Evolutionary conservation across 2,113 vertebrate genomes (phyloP), one percentile per base, ranked within the genome.

Genomic region (Corythornis vintsioides): DNA sequence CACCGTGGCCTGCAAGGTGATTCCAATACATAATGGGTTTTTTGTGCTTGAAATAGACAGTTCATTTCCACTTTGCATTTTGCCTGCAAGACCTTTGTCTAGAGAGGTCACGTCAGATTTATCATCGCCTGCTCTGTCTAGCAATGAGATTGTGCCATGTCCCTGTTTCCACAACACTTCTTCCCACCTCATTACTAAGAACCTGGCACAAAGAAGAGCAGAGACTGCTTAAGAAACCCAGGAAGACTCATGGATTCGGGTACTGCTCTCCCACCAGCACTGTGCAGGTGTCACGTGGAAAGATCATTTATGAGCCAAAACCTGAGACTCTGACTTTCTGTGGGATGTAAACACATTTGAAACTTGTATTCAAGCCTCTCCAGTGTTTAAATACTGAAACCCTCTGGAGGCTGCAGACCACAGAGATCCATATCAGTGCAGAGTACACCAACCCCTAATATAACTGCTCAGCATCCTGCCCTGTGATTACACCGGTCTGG

Each of bases 1-100:
- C 56, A 15, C 63, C 1, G 1, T 33, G 47, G 22, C 42, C 60
- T 53, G 31, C 0, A 1, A 42, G 45, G 22, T 19, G 9, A 33
- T 21, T 53, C 15, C 56, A 43, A 15, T 20, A 55, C 8, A 15
- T 21, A 56, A 25, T 11, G 10, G 9, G 7, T 43, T 47, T 52
- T 55, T 31, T 65, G 29, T 79, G 19, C 35, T 75, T 12, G 63
- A 64, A 63, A 76, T 1, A 11, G 8, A 2, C n/a, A 50, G 22
- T 19, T 91, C 25, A 3, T 38, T 60, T 10, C 52, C 80, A 88
- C 43, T 15, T 6, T 21, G 22, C 20, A 18, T 4, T 81, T 55
- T 45, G 9, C 52, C 75, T 73, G 53, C 6, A 33, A 50, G 29
- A 38, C 6, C 48, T 83, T 14, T 38, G 19, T 26, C 52, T 57